phyloP scores from a whole-genome alignment of 1,140 invertebrate genomes.

The Anastatus disparis region DNA sequence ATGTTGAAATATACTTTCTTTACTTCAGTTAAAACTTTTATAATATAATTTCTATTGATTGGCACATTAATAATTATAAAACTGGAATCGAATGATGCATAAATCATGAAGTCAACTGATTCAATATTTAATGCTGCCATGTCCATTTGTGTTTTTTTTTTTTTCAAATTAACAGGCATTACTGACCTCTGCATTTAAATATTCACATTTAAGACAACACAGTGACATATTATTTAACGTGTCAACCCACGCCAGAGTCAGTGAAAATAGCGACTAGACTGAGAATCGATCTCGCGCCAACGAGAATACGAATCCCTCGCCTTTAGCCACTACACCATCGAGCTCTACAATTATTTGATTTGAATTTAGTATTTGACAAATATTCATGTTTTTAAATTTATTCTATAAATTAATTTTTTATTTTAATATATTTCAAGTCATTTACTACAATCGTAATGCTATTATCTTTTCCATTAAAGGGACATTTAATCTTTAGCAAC shows the following conservation, averaged over 20 bases:
- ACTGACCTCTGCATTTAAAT: no score
- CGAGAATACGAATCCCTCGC: no score
- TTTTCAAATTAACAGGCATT: no score
- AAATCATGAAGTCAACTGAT: conserved; percentile 37
- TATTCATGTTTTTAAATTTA: conserved; percentile 41
- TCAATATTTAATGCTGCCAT: conserved; percentile 41
- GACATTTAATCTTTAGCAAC: conserved; percentile 44
- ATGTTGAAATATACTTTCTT: not conserved
- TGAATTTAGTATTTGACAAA: conserved; percentile 41
- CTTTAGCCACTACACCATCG: no score
- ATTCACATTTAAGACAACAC: no score
- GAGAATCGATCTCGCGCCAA: no score
- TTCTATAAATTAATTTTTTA: not conserved
- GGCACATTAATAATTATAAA: not conserved
- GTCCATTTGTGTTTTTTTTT: no score
- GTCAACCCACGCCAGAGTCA: no score
- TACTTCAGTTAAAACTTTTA: not conserved
- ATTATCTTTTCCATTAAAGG: conserved; percentile 39
- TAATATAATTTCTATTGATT: not conserved
- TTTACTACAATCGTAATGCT: conserved; percentile 8
- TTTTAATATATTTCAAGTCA: not conserved
- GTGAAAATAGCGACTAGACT: no score
- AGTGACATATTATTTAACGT: no score
- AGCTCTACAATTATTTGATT: no score
- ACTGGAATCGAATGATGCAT: conserved; percentile 26